phyloP scores from a whole-genome alignment of 2,113 vertebrate genomes.

The Pithys albifrons region DNA sequence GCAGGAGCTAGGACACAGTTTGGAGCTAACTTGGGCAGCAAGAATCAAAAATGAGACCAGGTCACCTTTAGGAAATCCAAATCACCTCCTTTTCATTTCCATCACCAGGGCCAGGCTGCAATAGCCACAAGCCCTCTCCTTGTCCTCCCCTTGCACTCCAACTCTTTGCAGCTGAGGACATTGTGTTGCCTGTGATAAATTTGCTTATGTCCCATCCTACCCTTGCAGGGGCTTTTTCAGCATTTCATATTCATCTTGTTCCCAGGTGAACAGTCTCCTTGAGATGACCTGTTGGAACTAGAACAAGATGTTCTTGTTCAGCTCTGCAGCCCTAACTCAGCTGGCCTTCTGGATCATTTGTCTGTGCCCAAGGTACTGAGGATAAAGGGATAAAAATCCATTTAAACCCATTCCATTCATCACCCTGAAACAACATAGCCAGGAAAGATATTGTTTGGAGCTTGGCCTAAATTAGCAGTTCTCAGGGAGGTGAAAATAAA shows the following conservation, averaged over 20 bases:
- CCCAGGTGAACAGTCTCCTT: neutral
- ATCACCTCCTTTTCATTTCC: neutral
- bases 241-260: neutral
- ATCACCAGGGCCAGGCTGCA: neutral
- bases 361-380: neutral
- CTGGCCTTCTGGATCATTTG: neutral
- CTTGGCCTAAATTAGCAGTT: neutral
- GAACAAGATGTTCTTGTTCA: neutral
- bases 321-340: neutral
- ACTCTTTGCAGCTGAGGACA: neutral
- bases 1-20: neutral
- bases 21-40: neutral
- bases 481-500: neutral
- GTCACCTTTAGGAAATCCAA: neutral
- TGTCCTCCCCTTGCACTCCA: neutral
- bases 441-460: neutral
- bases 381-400: neutral
- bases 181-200: neutral
- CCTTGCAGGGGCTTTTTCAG: neutral
- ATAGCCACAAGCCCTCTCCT: neutral
- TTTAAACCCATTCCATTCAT: neutral
- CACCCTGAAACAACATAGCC: neutral
- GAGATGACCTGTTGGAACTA: neutral
- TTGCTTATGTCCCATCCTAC: neutral
- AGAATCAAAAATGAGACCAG: neutral